Conservation (phyloP, 2,113 vertebrate genomes). For the Erpornis zantholeuca region DNA sequence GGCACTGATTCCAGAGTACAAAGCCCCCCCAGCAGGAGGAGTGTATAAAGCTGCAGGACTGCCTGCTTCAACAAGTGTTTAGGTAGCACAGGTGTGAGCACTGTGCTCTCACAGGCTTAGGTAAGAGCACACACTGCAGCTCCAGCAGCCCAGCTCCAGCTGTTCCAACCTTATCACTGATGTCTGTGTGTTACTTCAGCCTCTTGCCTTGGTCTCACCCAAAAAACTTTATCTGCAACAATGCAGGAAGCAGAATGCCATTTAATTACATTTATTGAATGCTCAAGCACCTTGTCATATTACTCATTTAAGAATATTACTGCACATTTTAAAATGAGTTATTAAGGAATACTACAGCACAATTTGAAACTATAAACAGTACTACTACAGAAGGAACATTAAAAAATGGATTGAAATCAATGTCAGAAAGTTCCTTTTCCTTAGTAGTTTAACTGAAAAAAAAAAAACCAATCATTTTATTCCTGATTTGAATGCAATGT, state of each 20-base stretch:
- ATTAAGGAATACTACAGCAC: background rate
- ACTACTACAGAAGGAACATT: background rate
- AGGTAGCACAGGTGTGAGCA: background rate
- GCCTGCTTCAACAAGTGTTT: background rate
- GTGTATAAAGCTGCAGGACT: background rate
- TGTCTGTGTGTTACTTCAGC: background rate
- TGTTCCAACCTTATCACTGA: background rate
- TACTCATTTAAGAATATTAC: background rate
- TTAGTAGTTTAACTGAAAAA: background rate
- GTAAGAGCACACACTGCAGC: background rate
- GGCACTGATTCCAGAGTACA: background rate
- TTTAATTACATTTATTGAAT: background rate
- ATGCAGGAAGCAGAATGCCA: background rate
- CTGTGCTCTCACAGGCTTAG: background rate
- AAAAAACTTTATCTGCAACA: background rate
- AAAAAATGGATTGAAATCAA: background rate
- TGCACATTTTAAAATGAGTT: background rate
- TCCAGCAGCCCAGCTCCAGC: background rate
- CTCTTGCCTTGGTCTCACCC: background rate
- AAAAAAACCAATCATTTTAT: background rate
- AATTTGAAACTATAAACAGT: background rate
- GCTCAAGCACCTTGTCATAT: background rate
- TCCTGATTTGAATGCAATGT: background rate
- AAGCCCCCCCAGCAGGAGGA: accelerated
- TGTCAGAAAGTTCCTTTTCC: background rate